Conservation (phyloP, 2,113 vertebrate genomes). For the Poecilia latipinna region DNA sequence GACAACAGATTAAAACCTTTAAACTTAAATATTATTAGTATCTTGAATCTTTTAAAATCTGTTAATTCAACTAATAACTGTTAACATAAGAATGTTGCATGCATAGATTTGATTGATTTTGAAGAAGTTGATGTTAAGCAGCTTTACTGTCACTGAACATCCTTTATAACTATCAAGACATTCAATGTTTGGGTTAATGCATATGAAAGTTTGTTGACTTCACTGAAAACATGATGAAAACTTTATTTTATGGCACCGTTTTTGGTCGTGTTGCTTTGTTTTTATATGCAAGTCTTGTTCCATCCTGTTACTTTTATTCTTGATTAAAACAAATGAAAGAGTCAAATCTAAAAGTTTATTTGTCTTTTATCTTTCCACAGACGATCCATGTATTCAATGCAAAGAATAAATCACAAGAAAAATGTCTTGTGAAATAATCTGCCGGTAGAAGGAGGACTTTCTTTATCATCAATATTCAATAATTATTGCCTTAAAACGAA, state of each 20-base stretch:
- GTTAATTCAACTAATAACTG: too few species aligned
- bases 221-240: too few species aligned
- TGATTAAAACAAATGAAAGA: not conserved
- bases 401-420: slow-evolving; percentile 23
- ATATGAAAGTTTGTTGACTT: not conserved
- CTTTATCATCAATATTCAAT: too few species aligned
- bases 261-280: too few species aligned
- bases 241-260: too few species aligned
- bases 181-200: not conserved
- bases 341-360: slow-evolving; percentile 2
- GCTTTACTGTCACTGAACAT: not conserved
- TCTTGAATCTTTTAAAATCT: too few species aligned
- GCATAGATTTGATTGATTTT: not conserved
- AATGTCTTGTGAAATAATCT: too few species aligned
- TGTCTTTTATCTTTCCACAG: not conserved
- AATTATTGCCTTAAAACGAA: too few species aligned
- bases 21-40: not conserved
- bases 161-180: not conserved
- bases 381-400: not conserved
- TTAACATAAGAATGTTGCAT: not conserved
- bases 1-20: not conserved
- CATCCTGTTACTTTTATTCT: not conserved
- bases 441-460: too few species aligned
- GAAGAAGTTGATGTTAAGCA: not conserved
- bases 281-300: too few species aligned